Conservation (phyloP, 2,797 vertebrate genomes). For the Phrynocephalus vlangalii region DNA sequence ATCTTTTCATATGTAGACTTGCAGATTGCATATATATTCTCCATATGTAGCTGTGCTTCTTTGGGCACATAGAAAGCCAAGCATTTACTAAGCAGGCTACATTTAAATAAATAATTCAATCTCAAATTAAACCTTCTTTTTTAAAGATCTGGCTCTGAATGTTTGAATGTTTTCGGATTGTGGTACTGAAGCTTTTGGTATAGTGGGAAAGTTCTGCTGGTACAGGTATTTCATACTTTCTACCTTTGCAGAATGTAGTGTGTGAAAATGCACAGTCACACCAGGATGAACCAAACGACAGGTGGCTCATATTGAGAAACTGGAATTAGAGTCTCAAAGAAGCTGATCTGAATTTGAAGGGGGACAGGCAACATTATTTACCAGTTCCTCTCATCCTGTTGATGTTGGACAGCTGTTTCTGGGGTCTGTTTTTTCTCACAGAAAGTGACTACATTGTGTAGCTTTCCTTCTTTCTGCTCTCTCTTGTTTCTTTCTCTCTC, state of each 20-base stretch:
- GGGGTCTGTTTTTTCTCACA: not conserved
- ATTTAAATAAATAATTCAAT: not conserved
- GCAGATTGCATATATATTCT: not conserved
- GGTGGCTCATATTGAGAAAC: not conserved
- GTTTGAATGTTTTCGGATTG: not conserved
- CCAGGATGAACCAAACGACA: not conserved
- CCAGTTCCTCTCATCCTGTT: not conserved
- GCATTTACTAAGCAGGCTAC: not conserved
- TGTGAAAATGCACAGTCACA: constrained; percentile 10
- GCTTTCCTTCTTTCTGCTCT: too few species aligned
- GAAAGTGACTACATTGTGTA: not conserved
- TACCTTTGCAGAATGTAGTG: not conserved
- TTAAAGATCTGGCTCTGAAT: not conserved
- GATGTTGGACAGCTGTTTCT: not conserved
- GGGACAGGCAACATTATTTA: not conserved
- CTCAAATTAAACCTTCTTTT: not conserved
- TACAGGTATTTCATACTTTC: not conserved
- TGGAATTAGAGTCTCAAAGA: not conserved
- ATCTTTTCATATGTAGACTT: not conserved
- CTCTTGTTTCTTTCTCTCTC: not conserved
- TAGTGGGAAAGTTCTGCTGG: not conserved
- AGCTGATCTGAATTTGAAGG: constrained; percentile 3
- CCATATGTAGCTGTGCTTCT: not conserved
- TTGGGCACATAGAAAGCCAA: not conserved
- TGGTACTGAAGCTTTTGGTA: not conserved